Base-by-base conservation (phyloP, 23 tunicate genomes). In the Trididemnum miniatum region DNA sequence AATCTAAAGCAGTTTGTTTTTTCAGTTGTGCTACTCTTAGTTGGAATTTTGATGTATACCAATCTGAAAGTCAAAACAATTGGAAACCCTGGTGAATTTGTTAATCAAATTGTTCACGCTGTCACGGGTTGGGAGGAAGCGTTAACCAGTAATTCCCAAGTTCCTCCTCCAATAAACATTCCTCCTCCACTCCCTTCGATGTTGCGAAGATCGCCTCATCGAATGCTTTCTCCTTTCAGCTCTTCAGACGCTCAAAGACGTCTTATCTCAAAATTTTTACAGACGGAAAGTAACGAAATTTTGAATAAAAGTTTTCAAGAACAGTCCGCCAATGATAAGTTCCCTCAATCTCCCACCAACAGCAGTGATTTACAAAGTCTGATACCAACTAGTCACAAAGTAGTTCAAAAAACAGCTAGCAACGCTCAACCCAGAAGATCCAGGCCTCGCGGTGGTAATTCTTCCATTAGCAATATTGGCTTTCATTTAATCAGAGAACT, bases 1-100 rank as follows among this genome's bases (percentile, higher is more conserved):
- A 7, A 15, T 44, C 15, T 7, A 7, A 44, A 44, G 9, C 15
- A 44, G 9, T 44, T 74, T 23, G 7, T 74, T 24, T 5, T 39
- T 78, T 23, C 82, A 78, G 82, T 52, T 3, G 27, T 5, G 18
- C 69, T 78, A 15, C 1, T 50, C 24, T 9, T 78, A 22, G 25
- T 26, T 51, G 69, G 69, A 18, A 20, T 78, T 2, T 26, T 69
- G 35, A 50, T 78, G 7, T 78, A 52, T 35, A 78, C 82, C 20
- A 54, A 78, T 27, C 37, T 24, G 24, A 78, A 78, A 29, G 25
- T 78, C 12, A 50, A 51, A 33, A 25, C 69, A 30, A 78, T 78
- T 57, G 69, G 69, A 29, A 78, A 78, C 35, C 34, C 67, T 5
- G 24, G 23, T 2, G 35, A 33, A 27, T 54, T 78, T 31, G 35